phyloP scores from a whole-genome alignment of 2,888 invertebrate genomes.

The Nudaria mundana region DNA sequence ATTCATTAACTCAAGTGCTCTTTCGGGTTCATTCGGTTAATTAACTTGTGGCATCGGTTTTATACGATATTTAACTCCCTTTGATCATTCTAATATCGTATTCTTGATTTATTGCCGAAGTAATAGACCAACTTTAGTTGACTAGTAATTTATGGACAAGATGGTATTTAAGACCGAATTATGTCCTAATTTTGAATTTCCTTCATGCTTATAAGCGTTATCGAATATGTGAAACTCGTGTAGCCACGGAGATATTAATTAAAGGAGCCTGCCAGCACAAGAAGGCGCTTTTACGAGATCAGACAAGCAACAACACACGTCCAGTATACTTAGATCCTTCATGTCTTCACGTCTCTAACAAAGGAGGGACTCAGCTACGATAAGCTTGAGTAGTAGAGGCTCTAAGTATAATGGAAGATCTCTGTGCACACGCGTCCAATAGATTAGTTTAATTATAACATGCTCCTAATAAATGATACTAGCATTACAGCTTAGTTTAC shows the following conservation, averaged over 20 bases:
- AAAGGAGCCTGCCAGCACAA: conserved; percentile 73
- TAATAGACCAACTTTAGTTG: too few relatives aligned
- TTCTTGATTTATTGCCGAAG: too few relatives aligned
- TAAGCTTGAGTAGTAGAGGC: conserved; percentile 25
- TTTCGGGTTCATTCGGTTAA: too few relatives aligned
- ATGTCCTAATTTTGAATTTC: conserved; percentile 46
- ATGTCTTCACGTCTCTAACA: conserved; percentile 24
- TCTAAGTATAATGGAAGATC: conserved; percentile 40
- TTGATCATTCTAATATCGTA: too few relatives aligned
- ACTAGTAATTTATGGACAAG: too few relatives aligned
- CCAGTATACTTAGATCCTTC: conserved; percentile 49
- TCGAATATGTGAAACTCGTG: conserved; percentile 52
- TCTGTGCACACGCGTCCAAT: conserved; percentile 53
- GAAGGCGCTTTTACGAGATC: conserved; percentile 66
- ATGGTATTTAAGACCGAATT: conserved; percentile 42
- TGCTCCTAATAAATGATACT: conserved; percentile 50
- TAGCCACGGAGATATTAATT: conserved; percentile 72
- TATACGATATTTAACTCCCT: too few relatives aligned
- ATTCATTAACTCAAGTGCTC: too few relatives aligned
- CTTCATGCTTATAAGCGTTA: conserved; percentile 52
- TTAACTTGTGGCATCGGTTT: too few relatives aligned
- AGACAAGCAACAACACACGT: conserved; percentile 53
- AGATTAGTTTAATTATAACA: conserved; percentile 66
- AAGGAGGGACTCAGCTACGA: conserved; percentile 24
- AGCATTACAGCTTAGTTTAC: conserved; percentile 37